These are phyloP conservation scores for Syngnathus acus DNA, from an alignment of 2,797 vertebrate genomes.

Conservation along the genomic window DNA sequence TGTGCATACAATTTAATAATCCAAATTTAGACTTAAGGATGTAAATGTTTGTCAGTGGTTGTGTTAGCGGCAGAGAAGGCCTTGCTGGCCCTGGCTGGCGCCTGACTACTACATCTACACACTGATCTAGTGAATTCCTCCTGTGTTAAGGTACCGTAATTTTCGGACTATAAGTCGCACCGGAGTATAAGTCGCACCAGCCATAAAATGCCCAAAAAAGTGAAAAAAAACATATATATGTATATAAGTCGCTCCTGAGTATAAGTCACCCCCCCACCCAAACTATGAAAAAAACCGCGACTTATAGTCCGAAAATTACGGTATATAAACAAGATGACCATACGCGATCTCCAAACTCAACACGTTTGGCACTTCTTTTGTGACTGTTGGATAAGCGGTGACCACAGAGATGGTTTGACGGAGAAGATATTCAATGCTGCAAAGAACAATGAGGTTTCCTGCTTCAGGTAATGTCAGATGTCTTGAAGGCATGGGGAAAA, in stretches of 20 bases:
- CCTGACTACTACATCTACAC: not conserved
- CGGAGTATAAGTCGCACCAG: too few species aligned
- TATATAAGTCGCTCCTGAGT: too few species aligned
- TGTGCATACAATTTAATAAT: too few species aligned
- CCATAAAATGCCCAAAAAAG: too few species aligned
- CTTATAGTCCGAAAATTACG: too few species aligned
- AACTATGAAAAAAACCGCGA: too few species aligned
- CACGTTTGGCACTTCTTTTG: conserved; percentile 72
- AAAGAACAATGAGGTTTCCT: conserved; percentile 70
- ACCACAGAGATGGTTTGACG: conserved; percentile 56
- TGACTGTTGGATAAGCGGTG: conserved; percentile 67
- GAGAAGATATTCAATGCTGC: conserved; percentile 73
- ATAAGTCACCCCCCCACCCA: too few species aligned
- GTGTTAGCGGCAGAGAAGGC: too few species aligned
- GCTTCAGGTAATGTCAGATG: conserved; percentile 67
- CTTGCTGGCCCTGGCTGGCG: not conserved
- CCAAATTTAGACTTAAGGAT: too few species aligned
- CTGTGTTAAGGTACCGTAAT: conserved; percentile 61
- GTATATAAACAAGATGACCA: conserved; percentile 67
- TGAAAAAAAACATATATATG: too few species aligned
- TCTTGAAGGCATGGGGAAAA: not conserved
- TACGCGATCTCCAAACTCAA: conserved; percentile 71
- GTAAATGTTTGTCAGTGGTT: too few species aligned
- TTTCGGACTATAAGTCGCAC: too few species aligned
- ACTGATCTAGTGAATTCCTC: not conserved